A percentile compares a stretch with the other conserved stretches of the same genome.
Conservation (phyloP, 2,888 invertebrate species). For the Ligdia adustata region DNA sequence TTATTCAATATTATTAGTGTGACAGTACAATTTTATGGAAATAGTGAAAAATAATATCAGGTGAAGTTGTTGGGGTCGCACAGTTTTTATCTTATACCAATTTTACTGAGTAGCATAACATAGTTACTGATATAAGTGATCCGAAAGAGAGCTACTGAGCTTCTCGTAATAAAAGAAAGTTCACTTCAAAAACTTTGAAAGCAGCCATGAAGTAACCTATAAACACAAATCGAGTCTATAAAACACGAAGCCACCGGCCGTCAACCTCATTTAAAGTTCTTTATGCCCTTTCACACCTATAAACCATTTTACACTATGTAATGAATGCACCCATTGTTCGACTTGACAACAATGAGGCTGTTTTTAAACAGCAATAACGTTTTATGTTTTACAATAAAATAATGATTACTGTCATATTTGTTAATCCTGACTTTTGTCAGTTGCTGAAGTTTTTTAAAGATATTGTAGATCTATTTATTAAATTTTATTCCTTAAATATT, state of each 20-base stretch:
- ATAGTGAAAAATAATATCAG: too few species aligned
- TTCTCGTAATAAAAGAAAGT: conserved; percentile 2
- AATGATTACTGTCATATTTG: conserved; percentile 11
- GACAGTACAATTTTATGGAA: too few species aligned
- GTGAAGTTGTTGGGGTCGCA: too few species aligned
- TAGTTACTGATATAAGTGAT: too few species aligned
- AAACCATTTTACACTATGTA: conserved; percentile 48
- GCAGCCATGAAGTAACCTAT: conserved; percentile 1
- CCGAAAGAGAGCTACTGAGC: too few species aligned
- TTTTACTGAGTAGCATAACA: too few species aligned
- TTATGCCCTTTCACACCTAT: conserved; percentile 40
- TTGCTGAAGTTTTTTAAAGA: neutral
- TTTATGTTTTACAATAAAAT: conserved; percentile 34
- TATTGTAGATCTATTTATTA: too few species aligned
- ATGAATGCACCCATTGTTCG: conserved; percentile 49
- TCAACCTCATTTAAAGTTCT: conserved; percentile 33
- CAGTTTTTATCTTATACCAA: too few species aligned
- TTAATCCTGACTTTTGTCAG: conserved; percentile 9
- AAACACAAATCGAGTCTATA: conserved; percentile 3
- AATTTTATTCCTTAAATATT: too few species aligned
- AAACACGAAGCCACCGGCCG: conserved; percentile 22
- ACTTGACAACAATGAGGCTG: conserved; percentile 40
- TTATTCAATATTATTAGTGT: too few species aligned
- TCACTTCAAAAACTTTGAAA: conserved; percentile 5
- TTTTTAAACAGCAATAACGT: conserved; percentile 31